Evolutionary conservation across 2,113 vertebrate genomes (phyloP).

Genomic region (Epinephelus moara): DNA sequence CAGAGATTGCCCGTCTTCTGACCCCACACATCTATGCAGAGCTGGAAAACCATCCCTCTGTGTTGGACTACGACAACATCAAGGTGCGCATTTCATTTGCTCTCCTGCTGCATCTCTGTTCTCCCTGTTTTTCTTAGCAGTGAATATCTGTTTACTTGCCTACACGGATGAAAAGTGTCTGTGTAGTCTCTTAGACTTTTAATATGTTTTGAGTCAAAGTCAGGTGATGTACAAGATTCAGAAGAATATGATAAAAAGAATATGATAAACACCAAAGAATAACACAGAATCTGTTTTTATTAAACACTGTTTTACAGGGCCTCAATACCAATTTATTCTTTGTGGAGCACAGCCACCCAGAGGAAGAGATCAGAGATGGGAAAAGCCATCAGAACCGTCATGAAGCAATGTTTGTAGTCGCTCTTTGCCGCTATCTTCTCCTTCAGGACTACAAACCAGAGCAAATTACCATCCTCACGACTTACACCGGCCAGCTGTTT

Average conservation of each 20-base stretch:
- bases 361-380: constrained; percentile 91
- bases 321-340: constrained; percentile 91
- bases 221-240: background rate
- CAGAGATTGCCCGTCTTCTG: constrained; percentile 93
- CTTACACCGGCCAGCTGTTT: constrained; percentile 92
- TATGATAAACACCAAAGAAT: constrained; percentile 3
- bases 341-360: constrained; percentile 88
- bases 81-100: constrained; percentile 84
- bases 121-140: background rate
- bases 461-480: constrained; percentile 96
- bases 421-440: constrained; percentile 91
- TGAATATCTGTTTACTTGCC: constrained; percentile 3
- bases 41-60: constrained; percentile 93
- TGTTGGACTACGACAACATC: constrained; percentile 91
- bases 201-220: constrained; percentile 2
- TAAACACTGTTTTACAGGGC: constrained; percentile 83
- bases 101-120: constrained; percentile 4
- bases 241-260: background rate
- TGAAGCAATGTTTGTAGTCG: constrained; percentile 91
- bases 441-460: constrained; percentile 91
- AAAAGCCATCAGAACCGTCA: constrained; percentile 93
- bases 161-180: constrained; percentile 10
- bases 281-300: constrained; percentile 4
- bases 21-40: constrained; percentile 92
- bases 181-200: constrained; percentile 1